Percentiles rank a stretch among this genome's conserved stretches.
Evolutionary conservation across 2,113 vertebrate species (phyloP).

Genomic region (Coptodon bakossiorum): DNA sequence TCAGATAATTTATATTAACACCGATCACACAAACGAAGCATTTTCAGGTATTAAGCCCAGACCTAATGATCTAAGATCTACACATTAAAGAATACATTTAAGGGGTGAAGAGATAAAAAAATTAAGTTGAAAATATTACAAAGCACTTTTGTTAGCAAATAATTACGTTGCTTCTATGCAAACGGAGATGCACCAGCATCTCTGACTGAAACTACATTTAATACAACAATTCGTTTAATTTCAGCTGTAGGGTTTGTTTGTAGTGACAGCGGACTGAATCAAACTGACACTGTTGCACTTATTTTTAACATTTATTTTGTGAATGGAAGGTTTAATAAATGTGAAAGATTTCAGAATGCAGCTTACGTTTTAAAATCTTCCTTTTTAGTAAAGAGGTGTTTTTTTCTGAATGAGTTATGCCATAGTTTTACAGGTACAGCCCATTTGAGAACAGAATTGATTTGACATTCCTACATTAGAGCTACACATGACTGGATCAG

Average conservation of each 20-base stretch:
- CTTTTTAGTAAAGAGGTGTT: not conserved
- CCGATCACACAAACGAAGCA: accelerated
- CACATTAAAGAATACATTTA: not conserved
- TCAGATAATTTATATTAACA: not conserved
- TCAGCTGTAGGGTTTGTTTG: not conserved
- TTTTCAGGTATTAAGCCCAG: not conserved
- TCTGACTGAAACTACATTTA: not conserved
- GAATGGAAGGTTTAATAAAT: not conserved
- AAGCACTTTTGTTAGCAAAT: not conserved
- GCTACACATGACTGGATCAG: not conserved
- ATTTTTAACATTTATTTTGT: not conserved
- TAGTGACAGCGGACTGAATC: not conserved
- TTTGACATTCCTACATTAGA: not conserved
- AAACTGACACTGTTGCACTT: not conserved
- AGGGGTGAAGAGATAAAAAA: not conserved
- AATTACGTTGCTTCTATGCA: not conserved
- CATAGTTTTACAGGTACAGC: not conserved
- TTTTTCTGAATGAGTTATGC: not conserved
- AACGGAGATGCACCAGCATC: accelerated
- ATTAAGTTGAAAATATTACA: not conserved
- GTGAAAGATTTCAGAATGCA: not conserved
- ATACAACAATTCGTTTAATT: not conserved
- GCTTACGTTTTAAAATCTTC: not conserved
- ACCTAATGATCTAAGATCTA: accelerated
- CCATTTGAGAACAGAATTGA: not conserved